These are phyloP conservation scores for Gyrodactylus salaris DNA, from an alignment of 1,140 invertebrate genomes.

Conservation along the genomic window DNA sequence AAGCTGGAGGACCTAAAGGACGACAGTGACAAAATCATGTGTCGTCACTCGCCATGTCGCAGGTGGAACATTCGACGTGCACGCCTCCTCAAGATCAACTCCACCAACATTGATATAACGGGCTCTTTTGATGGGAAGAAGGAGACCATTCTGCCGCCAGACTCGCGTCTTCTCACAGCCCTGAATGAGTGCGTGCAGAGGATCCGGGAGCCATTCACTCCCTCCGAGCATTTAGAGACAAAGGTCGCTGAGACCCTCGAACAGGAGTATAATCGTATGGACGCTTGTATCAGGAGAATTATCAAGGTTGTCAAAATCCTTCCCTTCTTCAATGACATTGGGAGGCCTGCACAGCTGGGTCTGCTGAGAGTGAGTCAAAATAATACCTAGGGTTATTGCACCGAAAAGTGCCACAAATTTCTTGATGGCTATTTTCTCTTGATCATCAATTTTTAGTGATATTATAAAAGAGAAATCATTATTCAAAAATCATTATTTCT, in stretches of 20 bases:
- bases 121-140: too few relatives aligned
- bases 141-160: neutral
- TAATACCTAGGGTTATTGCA: too few relatives aligned
- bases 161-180: neutral
- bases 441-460: too few relatives aligned
- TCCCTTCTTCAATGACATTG: constrained; percentile 4
- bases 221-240: neutral
- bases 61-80: neutral
- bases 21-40: neutral
- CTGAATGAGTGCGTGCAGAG: neutral
- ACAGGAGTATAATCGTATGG: constrained; percentile 6
- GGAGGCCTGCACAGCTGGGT: neutral
- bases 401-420: too few relatives aligned
- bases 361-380: constrained; percentile 2
- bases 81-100: neutral
- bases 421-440: too few relatives aligned
- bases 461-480: too few relatives aligned
- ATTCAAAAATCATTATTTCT: too few relatives aligned
- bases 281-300: constrained; percentile 6
- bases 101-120: too few relatives aligned
- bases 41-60: neutral
- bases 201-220: constrained; percentile 1
- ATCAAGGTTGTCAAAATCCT: constrained; percentile 2
- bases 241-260: constrained; percentile 1
- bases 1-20: neutral